phyloP scores from a whole-genome alignment of 2,113 vertebrate species.

The Microtus richardsoni region DNA sequence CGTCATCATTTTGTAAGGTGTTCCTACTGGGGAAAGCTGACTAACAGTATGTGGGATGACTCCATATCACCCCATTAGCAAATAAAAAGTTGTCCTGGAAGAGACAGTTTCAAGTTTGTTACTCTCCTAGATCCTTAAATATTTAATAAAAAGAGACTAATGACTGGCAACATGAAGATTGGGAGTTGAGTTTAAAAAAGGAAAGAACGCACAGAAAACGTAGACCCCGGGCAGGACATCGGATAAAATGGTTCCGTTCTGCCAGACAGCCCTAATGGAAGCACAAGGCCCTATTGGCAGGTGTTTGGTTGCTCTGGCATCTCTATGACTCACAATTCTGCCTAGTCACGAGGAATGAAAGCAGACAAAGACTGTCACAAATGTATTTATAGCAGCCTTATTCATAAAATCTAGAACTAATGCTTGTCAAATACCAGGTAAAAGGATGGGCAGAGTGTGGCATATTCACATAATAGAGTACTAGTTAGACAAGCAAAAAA shows the following conservation, averaged over 20 bases:
- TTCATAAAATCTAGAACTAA: conserved; percentile 47
- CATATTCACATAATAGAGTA: not conserved
- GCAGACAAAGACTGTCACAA: not conserved
- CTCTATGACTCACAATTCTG: not conserved
- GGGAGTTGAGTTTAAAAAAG: not conserved
- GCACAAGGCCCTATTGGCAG: not conserved
- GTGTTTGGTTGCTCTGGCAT: not conserved
- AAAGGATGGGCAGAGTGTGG: not conserved
- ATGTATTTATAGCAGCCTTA: conserved; percentile 34
- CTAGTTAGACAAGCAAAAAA: not conserved
- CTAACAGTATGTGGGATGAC: not conserved
- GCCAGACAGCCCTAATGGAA: not conserved
- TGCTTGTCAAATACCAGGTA: not conserved
- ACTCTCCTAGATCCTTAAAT: conserved; percentile 42
- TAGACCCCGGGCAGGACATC: not conserved
- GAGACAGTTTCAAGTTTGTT: conserved; percentile 25
- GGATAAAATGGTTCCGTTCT: not conserved
- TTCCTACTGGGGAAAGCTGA: not conserved
- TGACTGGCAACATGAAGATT: not conserved
- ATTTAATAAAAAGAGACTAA: conserved; percentile 37
- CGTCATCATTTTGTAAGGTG: not conserved
- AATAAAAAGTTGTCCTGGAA: conserved; percentile 1
- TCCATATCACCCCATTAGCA: not conserved
- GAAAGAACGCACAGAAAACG: conserved; percentile 3
- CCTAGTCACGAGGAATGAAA: conserved; percentile 32